Base-by-base conservation (phyloP, 2,113 vertebrate genomes). In the Bagarius yarrelli region DNA sequence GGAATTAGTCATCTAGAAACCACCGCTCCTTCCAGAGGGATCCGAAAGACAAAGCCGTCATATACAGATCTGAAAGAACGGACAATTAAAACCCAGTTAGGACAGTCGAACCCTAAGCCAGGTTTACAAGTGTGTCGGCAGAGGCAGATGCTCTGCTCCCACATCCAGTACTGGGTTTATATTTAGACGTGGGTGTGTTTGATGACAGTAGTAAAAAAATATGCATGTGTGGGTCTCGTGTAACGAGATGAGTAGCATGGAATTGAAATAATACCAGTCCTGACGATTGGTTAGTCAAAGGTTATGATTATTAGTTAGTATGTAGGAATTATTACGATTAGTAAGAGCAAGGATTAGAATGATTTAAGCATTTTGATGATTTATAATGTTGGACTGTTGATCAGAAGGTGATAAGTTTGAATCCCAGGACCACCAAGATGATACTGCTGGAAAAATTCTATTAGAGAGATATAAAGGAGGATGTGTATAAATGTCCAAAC, bases 1-100 rank as follows among this genome's bases (percentile, higher is more conserved):
- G 60, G 82, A 79, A 85, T 89, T 87, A 88, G 86, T 89, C 89
- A 86, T 86, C 81, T 76, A 83, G 85, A 89, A 82, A 70, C 81
- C 81, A 81, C 55, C 40, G 36, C 76, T 73, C 81, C 67, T 47
- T 60, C 76, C 59, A 30, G 79, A 81, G 57, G 52, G 57, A 83
- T 66, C 25, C 52, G 30, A 55, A 34, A 80, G 36, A 67, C 50
- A 34, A 59, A 82, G 61, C 60, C 11, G 14, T 64, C 19, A 27
- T 32, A 0, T 47, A 40, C 6, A n/a, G 44, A 47, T 11, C 27
- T 67, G 50, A 6, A n/a, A 73, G 52, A 71, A 5, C 16, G 23
- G 66, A 27, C 71, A 1, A 52, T 73, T 56, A 19, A 40, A 40
- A 74, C 15, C n/a, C 50, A 12, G 30, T 27, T 47, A n/a, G 40